A percentile compares a stretch with the other conserved stretches of the same genome.
phyloP scores from a whole-genome alignment of 2,888 invertebrate species.

The Notodonta dromedarius region DNA sequence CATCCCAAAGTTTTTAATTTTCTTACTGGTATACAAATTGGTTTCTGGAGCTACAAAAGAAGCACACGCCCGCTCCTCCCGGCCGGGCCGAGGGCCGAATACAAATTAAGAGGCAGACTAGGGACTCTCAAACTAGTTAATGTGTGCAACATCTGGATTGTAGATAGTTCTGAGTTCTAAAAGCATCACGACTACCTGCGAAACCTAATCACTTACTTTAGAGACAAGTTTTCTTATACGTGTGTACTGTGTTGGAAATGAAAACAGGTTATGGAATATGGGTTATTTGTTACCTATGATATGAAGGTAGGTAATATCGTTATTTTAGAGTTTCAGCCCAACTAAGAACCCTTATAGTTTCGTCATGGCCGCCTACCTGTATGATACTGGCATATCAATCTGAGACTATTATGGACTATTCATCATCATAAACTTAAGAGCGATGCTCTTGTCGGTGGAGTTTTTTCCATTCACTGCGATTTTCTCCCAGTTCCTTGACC shows the following conservation, averaged over 20 bases:
- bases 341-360: no score
- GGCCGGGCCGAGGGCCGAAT: slow-evolving; percentile 68
- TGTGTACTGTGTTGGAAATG: slow-evolving; percentile 16
- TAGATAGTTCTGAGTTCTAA: slow-evolving; percentile 59
- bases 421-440: no score
- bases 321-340: no score
- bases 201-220: slow-evolving; percentile 49
- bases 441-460: no score
- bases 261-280: not conserved
- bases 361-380: no score
- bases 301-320: no score
- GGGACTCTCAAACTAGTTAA: slow-evolving; percentile 69
- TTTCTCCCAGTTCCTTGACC: no score
- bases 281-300: no score
- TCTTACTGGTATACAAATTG: slow-evolving; percentile 78
- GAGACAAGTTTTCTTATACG: slow-evolving; percentile 15
- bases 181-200: slow-evolving; percentile 46
- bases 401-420: no score
- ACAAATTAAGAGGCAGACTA: slow-evolving; percentile 76
- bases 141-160: slow-evolving; percentile 70
- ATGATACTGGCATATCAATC: no score
- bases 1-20: slow-evolving; percentile 74
- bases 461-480: no score
- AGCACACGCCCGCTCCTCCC: slow-evolving; percentile 66
- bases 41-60: slow-evolving; percentile 77